Evolutionary conservation across 2,888 invertebrate genomes (phyloP).

Genomic region (Drosophila acutilabella): DNA sequence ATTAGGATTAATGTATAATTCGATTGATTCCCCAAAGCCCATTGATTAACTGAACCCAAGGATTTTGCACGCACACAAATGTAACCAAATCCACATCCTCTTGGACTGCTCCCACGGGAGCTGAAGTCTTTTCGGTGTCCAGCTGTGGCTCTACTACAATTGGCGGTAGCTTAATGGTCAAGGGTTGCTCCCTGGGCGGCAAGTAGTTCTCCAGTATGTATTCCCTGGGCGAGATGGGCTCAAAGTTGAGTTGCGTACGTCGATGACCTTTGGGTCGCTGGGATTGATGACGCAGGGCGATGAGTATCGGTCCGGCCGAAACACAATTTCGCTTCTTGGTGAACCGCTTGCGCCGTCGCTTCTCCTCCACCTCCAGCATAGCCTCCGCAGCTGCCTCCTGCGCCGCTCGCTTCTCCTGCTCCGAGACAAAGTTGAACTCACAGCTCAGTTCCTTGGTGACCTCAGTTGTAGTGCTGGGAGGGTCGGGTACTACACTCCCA

Average conservation of each 20-base stretch:
- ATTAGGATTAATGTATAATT: background rate
- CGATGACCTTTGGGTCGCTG: constrained; percentile 49
- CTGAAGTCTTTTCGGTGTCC: background rate
- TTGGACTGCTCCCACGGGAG: constrained; percentile 22
- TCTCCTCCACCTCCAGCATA: constrained; percentile 81
- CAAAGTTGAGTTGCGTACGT: constrained; percentile 46
- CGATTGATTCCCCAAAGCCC: background rate
- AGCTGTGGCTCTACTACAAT: constrained; percentile 9
- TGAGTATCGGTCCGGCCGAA: constrained; percentile 84
- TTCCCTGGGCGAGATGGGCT: constrained; percentile 67
- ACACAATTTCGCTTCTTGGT: constrained; percentile 83
- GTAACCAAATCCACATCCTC: constrained; percentile 60
- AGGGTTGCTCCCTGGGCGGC: constrained; percentile 69
- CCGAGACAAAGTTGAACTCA: constrained; percentile 78
- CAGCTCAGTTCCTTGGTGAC: constrained; percentile 67
- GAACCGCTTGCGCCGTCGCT: constrained; percentile 78
- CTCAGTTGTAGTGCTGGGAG: constrained; percentile 21
- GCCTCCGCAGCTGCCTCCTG: constrained; percentile 72
- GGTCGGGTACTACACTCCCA: constrained; percentile 2
- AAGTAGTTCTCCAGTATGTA: constrained; percentile 62
- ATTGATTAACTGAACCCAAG: background rate
- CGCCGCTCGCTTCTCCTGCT: constrained; percentile 71
- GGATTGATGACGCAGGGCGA: constrained; percentile 70
- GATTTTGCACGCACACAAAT: constrained; percentile 73
- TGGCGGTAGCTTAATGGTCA: constrained; percentile 53